Conservation (phyloP, 2,888 invertebrate genomes). For the Phortica okadai region DNA sequence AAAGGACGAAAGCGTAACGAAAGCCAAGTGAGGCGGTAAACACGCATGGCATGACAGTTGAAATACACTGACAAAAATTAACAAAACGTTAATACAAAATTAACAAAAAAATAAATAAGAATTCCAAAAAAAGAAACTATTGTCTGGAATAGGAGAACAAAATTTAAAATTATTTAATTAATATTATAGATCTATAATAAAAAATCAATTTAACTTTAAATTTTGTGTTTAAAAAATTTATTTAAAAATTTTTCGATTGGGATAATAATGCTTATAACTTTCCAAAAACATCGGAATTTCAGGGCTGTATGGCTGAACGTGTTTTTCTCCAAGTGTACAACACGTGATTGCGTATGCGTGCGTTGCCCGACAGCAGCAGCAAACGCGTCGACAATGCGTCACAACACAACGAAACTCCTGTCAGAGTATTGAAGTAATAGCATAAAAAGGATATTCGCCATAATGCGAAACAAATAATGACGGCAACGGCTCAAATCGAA, state of each 20-base stretch:
- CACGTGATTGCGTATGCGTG: neutral
- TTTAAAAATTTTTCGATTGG: no score
- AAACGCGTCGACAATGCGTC: neutral
- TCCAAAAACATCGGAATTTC: no score
- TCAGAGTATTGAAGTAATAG: neutral
- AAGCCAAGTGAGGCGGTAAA: slow-evolving; percentile 1
- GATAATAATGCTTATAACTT: no score
- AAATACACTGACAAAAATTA: neutral
- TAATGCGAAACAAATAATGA: slow-evolving; percentile 30
- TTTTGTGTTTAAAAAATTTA: no score
- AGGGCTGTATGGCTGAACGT: no score
- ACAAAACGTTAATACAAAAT: neutral
- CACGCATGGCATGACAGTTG: neutral
- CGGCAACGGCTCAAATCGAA: neutral
- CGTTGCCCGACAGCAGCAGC: neutral
- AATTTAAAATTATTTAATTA: no score
- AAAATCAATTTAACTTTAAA: no score
- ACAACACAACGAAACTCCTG: neutral
- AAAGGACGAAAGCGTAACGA: neutral
- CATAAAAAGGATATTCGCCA: slow-evolving; percentile 4
- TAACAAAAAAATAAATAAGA: neutral
- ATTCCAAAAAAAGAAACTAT: neutral
- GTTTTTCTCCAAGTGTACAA: no score
- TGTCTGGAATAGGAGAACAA: no score
- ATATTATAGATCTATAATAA: no score